Evolutionary conservation across 2,888 invertebrate genomes (phyloP).

Genomic region (Cyrtodaria siliqua): DNA sequence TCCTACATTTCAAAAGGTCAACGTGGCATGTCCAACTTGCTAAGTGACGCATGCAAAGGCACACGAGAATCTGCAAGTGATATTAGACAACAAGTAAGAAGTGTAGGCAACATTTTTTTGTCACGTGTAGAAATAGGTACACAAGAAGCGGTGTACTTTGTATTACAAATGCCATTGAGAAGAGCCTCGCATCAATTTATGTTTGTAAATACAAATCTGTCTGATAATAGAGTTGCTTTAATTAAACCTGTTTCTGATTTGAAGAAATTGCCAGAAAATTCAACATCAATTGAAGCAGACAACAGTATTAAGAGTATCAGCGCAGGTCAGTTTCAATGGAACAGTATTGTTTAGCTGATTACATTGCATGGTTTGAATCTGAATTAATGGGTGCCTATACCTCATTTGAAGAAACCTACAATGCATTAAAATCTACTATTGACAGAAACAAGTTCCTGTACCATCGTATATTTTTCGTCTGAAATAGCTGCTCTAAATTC

Average conservation of each 20-base stretch:
- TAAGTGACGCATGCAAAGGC: constrained; percentile 44
- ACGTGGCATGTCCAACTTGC: constrained; percentile 55
- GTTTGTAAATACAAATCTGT: constrained; percentile 40
- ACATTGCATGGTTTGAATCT: constrained; percentile 18
- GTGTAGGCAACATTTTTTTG: constrained; percentile 62
- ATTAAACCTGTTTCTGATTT: constrained; percentile 34
- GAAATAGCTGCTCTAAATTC: constrained; percentile 1
- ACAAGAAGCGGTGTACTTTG: constrained; percentile 63
- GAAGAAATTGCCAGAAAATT: constrained; percentile 37
- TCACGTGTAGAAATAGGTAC: constrained; percentile 57
- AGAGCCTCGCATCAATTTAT: constrained; percentile 35
- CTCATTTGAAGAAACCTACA: not conserved
- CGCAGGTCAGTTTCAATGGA: too few species aligned
- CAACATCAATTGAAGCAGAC: constrained; percentile 47
- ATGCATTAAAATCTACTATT: not conserved
- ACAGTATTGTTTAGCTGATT: constrained; percentile 45
- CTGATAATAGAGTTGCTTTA: constrained; percentile 33
- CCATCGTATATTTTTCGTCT: constrained; percentile 4
- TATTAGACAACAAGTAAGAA: constrained; percentile 54
- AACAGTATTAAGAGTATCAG: constrained; percentile 16
- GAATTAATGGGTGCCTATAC: not conserved
- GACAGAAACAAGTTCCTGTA: constrained; percentile 1
- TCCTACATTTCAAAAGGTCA: constrained; percentile 63
- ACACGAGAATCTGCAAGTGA: constrained; percentile 22
- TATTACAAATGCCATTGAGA: constrained; percentile 54